Evolutionary conservation across 2,888 invertebrate species (phyloP).

Genomic region (Pteria penguin): DNA sequence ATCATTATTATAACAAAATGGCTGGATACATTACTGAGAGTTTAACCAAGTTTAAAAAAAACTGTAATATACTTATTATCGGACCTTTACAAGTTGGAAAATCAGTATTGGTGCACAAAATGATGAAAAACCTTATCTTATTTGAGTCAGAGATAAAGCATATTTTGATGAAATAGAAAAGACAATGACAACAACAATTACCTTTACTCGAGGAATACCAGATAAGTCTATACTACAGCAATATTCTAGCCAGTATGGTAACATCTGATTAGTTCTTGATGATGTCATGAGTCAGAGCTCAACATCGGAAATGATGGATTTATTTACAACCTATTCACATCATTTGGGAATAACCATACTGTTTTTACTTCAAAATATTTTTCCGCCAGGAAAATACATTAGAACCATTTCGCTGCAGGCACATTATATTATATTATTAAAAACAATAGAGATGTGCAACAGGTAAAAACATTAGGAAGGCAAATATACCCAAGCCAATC

Average conservation of each 20-base stretch:
- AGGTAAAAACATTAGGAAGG: slow-evolving; percentile 42
- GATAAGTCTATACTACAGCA: slow-evolving; percentile 28
- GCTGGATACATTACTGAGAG: not conserved
- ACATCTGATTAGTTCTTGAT: slow-evolving; percentile 34
- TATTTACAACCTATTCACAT: slow-evolving; percentile 34
- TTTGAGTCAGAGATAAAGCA: slow-evolving; percentile 10
- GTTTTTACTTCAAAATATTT: slow-evolving; percentile 32
- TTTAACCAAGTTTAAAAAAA: not conserved
- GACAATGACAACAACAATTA: slow-evolving; percentile 8
- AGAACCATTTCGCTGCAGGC: slow-evolving; percentile 28
- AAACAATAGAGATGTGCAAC: slow-evolving; percentile 41
- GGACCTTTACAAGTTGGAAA: slow-evolving; percentile 8
- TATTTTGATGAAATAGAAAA: slow-evolving; percentile 19
- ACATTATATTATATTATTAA: slow-evolving; percentile 43
- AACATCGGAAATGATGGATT: slow-evolving; percentile 19
- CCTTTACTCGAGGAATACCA: slow-evolving; percentile 34
- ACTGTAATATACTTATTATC: slow-evolving; percentile 3
- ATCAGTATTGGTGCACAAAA: not conserved
- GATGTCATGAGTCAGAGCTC: slow-evolving; percentile 31
- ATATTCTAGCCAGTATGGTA: slow-evolving; percentile 9
- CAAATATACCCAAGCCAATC: slow-evolving; percentile 44
- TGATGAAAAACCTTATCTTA: not conserved
- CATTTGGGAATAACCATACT: slow-evolving; percentile 29
- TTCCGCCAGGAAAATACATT: slow-evolving; percentile 20
- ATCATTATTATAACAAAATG: not conserved